Evolutionary conservation across 2,888 invertebrate genomes (phyloP), one percentile per base, ranked within the genome.

Genomic region (Spilarctia lutea): DNA sequence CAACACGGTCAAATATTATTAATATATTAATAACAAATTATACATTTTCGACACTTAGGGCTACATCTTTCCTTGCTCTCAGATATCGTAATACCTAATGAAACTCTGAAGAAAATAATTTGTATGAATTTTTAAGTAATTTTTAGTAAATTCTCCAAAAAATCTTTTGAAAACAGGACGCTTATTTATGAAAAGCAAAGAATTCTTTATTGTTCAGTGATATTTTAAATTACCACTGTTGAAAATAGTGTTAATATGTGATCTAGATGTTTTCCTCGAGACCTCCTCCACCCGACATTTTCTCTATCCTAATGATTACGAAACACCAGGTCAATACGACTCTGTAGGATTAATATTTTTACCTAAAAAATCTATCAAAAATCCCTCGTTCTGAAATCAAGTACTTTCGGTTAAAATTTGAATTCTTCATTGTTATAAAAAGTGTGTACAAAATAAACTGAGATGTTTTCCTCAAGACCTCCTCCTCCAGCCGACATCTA

Each of bases 251-350:
- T 56, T 39, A 39, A 11, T 39, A 35, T 4, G 35, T 6, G n/a
- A 56, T 3, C 6, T 7, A 18, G 30, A 63, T 63, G 30, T n/a
- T 45, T 72, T 68, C 24, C 56, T 65, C 52, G 33, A 72, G 73
- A 56, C 39, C 60, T 56, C 39, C 56, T 30, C 39, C 65, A 83
- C 76, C 71, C n/a, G 2, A 70, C 52, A 42, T n/a, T 39, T 65
- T 20, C 56, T 65, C 18, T 35, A 30, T 56, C 75, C 75, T 83
- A 83, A 83, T 76, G 75, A 74, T 66, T 65, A 63, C 63, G 45
- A 74, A 30, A 56, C 82, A 84, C 84, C 75, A 83, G 82, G 80
- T 69, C 69, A 60, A 67, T 84, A 85, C 78, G 76, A 82, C 73
- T 63, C 18, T 27, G 30, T 13, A 75, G 71, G 65, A 74, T 20